Evolutionary conservation across 2,113 vertebrate species (phyloP).

Genomic region (Atlantisia rogersi): DNA sequence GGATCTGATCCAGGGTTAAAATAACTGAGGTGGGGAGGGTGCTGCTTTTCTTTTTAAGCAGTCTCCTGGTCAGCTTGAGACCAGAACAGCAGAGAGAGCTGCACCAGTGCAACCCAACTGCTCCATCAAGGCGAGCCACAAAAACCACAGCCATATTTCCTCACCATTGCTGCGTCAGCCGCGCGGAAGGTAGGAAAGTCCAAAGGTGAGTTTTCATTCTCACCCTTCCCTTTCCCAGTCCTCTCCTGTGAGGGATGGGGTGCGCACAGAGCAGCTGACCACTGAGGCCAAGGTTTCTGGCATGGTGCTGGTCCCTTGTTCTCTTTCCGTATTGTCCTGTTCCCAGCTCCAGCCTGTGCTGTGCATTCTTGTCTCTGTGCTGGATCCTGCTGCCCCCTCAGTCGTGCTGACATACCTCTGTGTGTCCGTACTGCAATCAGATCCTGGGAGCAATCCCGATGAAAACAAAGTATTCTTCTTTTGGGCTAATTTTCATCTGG

Average conservation of each 20-base stretch:
- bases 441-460: neutral
- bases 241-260: neutral
- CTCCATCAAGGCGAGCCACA: neutral
- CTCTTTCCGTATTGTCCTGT: neutral
- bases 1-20: conserved; percentile 29
- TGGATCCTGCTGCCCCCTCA: neutral
- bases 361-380: neutral
- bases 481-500: neutral
- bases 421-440: neutral
- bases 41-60: neutral
- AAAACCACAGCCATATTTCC: neutral
- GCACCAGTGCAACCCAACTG: neutral
- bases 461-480: neutral
- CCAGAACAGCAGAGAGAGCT: neutral
- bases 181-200: neutral
- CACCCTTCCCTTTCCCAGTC: neutral
- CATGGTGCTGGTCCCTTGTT: neutral
- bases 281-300: neutral
- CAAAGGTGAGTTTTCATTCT: neutral
- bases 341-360: neutral
- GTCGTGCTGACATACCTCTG: neutral
- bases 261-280: neutral
- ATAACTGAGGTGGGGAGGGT: neutral
- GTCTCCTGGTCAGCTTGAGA: neutral
- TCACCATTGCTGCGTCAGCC: neutral